phyloP scores from a whole-genome alignment of 1,140 invertebrate genomes.

The Conopomorpha cramerella region DNA sequence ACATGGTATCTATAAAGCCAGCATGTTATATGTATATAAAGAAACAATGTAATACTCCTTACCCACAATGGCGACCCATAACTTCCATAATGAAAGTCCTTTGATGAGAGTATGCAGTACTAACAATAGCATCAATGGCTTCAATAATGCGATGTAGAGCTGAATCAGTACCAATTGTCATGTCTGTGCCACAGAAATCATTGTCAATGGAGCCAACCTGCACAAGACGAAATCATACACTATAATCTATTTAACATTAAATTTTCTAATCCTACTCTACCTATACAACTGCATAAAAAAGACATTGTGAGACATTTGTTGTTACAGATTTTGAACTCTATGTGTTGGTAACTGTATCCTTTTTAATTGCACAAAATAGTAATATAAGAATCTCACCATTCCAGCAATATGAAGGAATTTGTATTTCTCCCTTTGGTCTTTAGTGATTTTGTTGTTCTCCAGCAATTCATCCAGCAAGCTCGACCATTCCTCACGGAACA shows the following conservation, averaged over 20 bases:
- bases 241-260: too few species aligned
- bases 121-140: conserved; percentile 96
- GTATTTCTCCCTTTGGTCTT: conserved; percentile 77
- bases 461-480: conserved; percentile 85
- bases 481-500: conserved; percentile 89
- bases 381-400: conserved; percentile 64
- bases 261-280: too few species aligned
- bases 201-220: conserved; percentile 98
- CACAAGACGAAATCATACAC: too few species aligned
- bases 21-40: too few species aligned
- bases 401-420: conserved; percentile 91
- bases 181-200: conserved; percentile 99
- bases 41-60: too few species aligned
- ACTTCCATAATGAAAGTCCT: conserved; percentile 99
- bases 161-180: conserved; percentile 99
- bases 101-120: conserved; percentile 98
- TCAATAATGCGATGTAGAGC: conserved; percentile 98
- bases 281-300: too few species aligned
- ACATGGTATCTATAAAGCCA: too few species aligned
- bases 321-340: too few species aligned
- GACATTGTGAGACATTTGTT: too few species aligned
- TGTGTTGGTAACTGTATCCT: too few species aligned
- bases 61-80: conserved; percentile 99
- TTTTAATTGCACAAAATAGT: conserved; percentile 1
- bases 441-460: conserved; percentile 75